Evolutionary conservation across 1,140 invertebrate genomes (phyloP).

Genomic region (Hyles vespertilio): DNA sequence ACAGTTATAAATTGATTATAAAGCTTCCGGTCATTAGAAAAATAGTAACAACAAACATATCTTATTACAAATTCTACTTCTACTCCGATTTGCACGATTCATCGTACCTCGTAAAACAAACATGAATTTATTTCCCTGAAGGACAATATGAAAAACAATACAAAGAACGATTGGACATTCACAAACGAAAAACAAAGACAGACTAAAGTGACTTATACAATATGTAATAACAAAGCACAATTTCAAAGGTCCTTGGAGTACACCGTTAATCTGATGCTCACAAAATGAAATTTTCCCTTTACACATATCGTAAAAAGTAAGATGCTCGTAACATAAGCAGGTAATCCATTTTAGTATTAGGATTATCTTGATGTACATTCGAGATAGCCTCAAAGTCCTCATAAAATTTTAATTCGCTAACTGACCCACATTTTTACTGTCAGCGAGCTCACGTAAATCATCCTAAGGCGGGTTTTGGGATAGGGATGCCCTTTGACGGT

Average conservation of each 20-base stretch:
- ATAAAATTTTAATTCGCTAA: slow-evolving; percentile 52
- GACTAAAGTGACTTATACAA: too few species aligned
- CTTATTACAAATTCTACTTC: too few species aligned
- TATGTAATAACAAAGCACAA: too few species aligned
- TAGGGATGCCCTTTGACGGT: background rate
- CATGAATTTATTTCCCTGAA: too few species aligned
- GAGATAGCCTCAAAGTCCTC: slow-evolving; percentile 23
- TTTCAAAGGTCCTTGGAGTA: background rate
- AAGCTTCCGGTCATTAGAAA: too few species aligned
- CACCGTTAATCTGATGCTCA: slow-evolving; percentile 11
- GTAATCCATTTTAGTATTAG: slow-evolving; percentile 22
- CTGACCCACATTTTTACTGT: slow-evolving; percentile 50
- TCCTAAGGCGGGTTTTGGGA: slow-evolving; percentile 25
- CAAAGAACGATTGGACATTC: too few species aligned
- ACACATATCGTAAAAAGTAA: slow-evolving; percentile 22
- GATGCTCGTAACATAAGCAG: slow-evolving; percentile 20
- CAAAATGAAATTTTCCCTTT: slow-evolving; percentile 15
- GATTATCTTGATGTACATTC: slow-evolving; percentile 15
- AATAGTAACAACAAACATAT: too few species aligned
- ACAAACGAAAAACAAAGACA: background rate
- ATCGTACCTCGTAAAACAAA: too few species aligned
- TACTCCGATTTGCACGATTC: too few species aligned
- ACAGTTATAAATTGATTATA: too few species aligned
- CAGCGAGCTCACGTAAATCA: slow-evolving; percentile 46
- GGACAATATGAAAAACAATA: background rate